phyloP scores from a whole-genome alignment of 2,888 invertebrate genomes.

The Andrena trimmerana region DNA sequence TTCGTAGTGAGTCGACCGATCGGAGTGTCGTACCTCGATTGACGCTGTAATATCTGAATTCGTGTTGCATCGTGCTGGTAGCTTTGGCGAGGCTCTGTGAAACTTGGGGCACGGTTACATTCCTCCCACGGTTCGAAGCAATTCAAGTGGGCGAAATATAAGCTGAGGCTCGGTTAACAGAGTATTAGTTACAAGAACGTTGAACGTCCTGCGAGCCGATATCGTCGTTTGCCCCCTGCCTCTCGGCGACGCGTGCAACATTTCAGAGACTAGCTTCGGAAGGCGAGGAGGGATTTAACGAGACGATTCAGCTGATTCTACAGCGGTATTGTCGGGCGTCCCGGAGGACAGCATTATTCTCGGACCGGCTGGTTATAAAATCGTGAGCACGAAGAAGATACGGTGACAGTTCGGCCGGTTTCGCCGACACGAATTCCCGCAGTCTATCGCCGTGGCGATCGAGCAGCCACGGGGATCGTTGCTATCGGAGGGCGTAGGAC shows the following conservation, averaged over 20 bases:
- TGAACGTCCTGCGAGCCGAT: too few species aligned
- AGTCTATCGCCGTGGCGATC: not conserved
- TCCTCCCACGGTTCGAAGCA: not conserved
- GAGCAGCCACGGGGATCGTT: not conserved
- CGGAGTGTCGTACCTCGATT: not conserved
- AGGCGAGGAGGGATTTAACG: too few species aligned
- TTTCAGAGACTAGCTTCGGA: too few species aligned
- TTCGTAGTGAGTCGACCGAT: not conserved
- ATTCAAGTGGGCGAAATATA: not conserved
- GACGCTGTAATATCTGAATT: not conserved
- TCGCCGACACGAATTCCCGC: not conserved
- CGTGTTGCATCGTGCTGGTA: not conserved
- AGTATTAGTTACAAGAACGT: too few species aligned
- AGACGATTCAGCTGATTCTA: too few species aligned
- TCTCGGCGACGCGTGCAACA: too few species aligned
- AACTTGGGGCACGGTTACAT: not conserved
- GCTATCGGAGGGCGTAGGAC: not conserved
- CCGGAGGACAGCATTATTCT: too few species aligned
- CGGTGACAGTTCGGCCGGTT: not conserved
- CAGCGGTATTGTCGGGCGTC: too few species aligned
- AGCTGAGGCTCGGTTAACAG: not conserved
- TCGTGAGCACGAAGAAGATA: not conserved
- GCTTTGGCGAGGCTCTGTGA: not conserved
- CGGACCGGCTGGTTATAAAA: not conserved
- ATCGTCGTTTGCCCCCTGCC: too few species aligned